phyloP scores from a whole-genome alignment of 2,797 vertebrate species.

The Gouania willdenowi region DNA sequence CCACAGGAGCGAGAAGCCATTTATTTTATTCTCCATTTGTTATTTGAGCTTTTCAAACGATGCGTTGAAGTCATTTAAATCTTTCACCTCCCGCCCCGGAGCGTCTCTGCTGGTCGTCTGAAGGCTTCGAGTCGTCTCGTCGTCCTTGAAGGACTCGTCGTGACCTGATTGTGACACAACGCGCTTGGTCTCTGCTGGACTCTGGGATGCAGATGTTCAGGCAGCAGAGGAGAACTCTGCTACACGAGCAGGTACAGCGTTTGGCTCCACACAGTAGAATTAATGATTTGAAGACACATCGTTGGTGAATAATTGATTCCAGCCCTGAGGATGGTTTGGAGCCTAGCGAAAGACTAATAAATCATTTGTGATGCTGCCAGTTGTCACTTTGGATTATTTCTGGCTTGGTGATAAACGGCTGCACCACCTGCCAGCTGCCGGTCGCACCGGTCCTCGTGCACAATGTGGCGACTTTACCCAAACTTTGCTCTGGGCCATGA shows the following conservation, averaged over 20 bases:
- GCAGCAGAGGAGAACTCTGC: conserved; percentile 63
- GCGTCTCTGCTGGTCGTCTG: neutral
- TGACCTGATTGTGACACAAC: neutral
- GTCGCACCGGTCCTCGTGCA: conserved; percentile 80
- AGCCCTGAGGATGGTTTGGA: conserved; percentile 96
- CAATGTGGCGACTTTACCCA: conserved; percentile 81
- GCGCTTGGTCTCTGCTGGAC: conserved; percentile 24
- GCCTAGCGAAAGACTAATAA: conserved; percentile 99
- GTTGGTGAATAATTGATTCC: conserved; percentile 99
- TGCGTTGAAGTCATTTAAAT: conserved; percentile 13
- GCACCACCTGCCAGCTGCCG: conserved; percentile 93
- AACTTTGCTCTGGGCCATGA: conserved; percentile 73
- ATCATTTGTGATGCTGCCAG: conserved; percentile 99
- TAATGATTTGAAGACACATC: conserved; percentile 99
- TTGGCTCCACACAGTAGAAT: conserved; percentile 93
- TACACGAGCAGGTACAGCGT: conserved; percentile 80
- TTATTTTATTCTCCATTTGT: no score
- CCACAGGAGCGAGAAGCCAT: no score
- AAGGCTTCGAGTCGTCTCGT: no score
- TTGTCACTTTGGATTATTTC: conserved; percentile 99
- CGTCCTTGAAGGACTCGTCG: neutral
- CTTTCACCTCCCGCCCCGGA: conserved; percentile 3
- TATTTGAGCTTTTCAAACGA: conserved; percentile 17
- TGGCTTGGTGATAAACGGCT: conserved; percentile 96
- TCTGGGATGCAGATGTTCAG: conserved; percentile 37